Base-by-base conservation (phyloP, 2,113 vertebrate species). In the Oreochromis spilurus region DNA sequence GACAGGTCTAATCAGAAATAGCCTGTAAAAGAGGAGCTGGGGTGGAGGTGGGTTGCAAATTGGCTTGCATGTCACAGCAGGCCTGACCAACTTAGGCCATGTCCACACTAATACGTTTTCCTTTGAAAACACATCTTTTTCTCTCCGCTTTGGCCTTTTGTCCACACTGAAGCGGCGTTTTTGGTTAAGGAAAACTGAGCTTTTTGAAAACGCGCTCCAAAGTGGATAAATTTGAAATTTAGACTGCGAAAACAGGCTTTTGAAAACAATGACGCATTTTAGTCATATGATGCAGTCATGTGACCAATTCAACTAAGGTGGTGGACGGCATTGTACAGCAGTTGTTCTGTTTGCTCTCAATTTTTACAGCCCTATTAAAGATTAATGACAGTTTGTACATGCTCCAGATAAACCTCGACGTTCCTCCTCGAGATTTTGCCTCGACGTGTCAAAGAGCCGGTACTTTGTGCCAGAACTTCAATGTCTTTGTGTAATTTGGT, bases 211-310 rank as follows among this genome's bases (percentile, higher is more conserved):
- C 1, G 0, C 54, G 26, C 24, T 26, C 54, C 12, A 14, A 57
- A 26, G 12, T 31, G 57, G 29, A 17, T 60, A 17, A 0, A 60
- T 60, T 31, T 0, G 26, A 60, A 31, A 2, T 17, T 60, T 31
- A 60, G 57, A 60, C 26, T 0, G 29, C 14, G 6, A 10, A 31
- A 60, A 19, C 57, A 10, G 8, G 57, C 29, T 60, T 60, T 60
- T 17, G 29, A 60, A 60, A 60, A 60, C 57, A 60, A 60, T 60
- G 57, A 60, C 0, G 9, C 0, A 0, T 60, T 60, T 19, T 34
- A 60, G 29, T 60, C 57, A 34, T 34, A 34, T 60, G 29, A 60
- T 34, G 29, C 57, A 34, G 57, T 60, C 29, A 60, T 60, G 16
- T 60, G 3, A 60, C 57, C 57, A 60, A 34, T 34, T 60, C 9